Percentiles rank a stretch among this genome's conserved stretches.
Conservation (phyloP, 2,888 invertebrate genomes). For the Caenorhabditis sp. region DNA sequence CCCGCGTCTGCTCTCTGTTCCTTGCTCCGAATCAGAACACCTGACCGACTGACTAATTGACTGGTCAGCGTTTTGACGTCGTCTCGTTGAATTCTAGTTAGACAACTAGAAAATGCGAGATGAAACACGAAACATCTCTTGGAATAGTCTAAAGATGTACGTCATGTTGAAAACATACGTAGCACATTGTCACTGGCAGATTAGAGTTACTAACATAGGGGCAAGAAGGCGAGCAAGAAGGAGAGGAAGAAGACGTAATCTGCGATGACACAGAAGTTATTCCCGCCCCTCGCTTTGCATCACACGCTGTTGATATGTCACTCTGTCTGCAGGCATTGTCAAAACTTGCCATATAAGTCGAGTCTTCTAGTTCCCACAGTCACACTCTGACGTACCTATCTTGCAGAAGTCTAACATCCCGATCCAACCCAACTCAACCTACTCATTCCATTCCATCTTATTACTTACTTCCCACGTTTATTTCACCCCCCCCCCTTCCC, state of each 20-base stretch:
- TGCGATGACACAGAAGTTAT: constrained; percentile 47
- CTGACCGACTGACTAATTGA: no score
- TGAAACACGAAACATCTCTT: constrained; percentile 4
- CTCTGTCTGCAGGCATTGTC: background rate
- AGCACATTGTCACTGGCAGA: constrained; percentile 50
- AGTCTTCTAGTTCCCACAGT: no score
- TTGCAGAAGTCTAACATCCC: no score
- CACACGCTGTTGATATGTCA: background rate
- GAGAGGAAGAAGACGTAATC: constrained; percentile 29
- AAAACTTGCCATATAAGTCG: background rate
- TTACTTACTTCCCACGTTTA: background rate
- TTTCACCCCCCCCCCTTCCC: constrained; percentile 3
- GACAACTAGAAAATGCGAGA: no score
- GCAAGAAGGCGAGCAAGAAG: constrained; percentile 8
- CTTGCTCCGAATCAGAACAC: background rate
- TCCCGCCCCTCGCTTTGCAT: constrained; percentile 31
- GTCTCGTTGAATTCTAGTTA: background rate
- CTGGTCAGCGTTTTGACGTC: constrained; percentile 36
- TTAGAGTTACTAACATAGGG: constrained; percentile 46
- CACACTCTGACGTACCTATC: no score
- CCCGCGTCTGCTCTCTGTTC: no score
- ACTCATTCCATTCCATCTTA: no score
- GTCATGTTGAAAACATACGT: constrained; percentile 48
- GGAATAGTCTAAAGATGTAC: constrained; percentile 19
- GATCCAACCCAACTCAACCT: no score